A percentile compares a stretch with the other conserved stretches of the same genome.
These are phyloP conservation scores for Austrofundulus limnaeus DNA, from an alignment of 2,113 vertebrate genomes.

Conservation along the genomic window DNA sequence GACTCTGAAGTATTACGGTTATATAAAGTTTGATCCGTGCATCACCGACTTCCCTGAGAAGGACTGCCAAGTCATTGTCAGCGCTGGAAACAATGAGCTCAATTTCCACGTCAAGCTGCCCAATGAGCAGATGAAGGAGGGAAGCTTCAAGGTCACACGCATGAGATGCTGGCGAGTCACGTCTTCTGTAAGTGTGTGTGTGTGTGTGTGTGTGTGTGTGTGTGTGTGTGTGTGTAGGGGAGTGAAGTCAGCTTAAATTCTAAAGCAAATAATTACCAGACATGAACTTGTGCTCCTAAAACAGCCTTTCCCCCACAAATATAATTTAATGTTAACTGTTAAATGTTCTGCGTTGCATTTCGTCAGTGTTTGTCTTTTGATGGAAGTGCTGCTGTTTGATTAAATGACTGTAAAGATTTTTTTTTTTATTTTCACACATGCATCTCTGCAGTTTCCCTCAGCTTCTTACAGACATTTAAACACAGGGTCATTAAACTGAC, in stretches of 20 bases:
- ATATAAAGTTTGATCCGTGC: conserved; percentile 96
- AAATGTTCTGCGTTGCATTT: too few species aligned
- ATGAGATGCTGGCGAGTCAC: conserved; percentile 99
- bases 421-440: too few species aligned
- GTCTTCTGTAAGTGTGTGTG: conserved; percentile 96
- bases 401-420: too few species aligned
- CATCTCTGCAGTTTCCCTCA: too few species aligned
- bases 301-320: too few species aligned
- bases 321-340: too few species aligned
- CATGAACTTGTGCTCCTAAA: too few species aligned
- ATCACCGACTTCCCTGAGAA: conserved; percentile 97
- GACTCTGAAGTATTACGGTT: conserved; percentile 96
- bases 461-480: too few species aligned
- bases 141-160: conserved; percentile 97
- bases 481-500: too few species aligned
- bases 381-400: too few species aligned
- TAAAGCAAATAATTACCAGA: conserved; percentile 6
- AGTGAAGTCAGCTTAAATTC: neutral
- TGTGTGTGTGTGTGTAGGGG: neutral
- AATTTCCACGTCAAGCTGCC: conserved; percentile 97
- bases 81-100: conserved; percentile 96
- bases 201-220: too few species aligned
- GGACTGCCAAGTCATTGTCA: conserved; percentile 94
- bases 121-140: conserved; percentile 94
- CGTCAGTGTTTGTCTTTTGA: too few species aligned